phyloP scores from a whole-genome alignment of 2,113 vertebrate genomes.

The Oryzias curvinotus region DNA sequence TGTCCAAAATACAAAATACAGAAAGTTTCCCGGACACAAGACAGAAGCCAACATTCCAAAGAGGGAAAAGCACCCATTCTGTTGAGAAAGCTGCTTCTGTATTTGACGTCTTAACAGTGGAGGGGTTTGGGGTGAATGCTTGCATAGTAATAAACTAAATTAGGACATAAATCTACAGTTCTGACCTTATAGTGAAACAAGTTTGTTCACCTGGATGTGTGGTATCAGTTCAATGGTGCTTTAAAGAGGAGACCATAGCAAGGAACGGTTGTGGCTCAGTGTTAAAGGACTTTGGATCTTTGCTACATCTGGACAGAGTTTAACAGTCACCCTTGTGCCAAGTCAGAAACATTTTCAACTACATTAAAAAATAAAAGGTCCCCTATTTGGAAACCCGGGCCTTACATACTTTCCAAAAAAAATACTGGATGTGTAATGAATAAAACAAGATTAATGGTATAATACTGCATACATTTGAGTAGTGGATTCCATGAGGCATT shows the following conservation, averaged over 20 bases:
- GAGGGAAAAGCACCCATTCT: constrained; percentile 54
- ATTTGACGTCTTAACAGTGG: constrained; percentile 50
- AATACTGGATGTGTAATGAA: constrained; percentile 57
- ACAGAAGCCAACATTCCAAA: constrained; percentile 56
- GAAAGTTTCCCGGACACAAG: constrained; percentile 42
- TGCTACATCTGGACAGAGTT: constrained; percentile 72
- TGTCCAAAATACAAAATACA: constrained; percentile 46
- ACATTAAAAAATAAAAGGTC: constrained; percentile 49
- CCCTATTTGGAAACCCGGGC: constrained; percentile 42
- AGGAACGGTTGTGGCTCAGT: constrained; percentile 66
- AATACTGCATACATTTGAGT: constrained; percentile 71
- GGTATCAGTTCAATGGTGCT: constrained; percentile 29
- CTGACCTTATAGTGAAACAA: constrained; percentile 44
- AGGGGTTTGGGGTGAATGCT: constrained; percentile 56
- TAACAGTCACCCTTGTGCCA: constrained; percentile 71
- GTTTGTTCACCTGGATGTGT: constrained; percentile 39
- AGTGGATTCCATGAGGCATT: constrained; percentile 53
- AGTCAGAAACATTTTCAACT: constrained; percentile 47
- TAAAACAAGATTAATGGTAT: constrained; percentile 55
- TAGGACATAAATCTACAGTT: constrained; percentile 60
- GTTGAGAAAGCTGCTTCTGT: constrained; percentile 53
- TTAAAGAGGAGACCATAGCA: constrained; percentile 38
- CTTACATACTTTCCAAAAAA: constrained; percentile 56
- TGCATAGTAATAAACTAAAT: constrained; percentile 80
- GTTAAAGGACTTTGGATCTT: constrained; percentile 72